A percentile compares a stretch with the other conserved stretches of the same genome.
Conservation (phyloP, 1,140 invertebrate species). For the Drosophila dunni region DNA sequence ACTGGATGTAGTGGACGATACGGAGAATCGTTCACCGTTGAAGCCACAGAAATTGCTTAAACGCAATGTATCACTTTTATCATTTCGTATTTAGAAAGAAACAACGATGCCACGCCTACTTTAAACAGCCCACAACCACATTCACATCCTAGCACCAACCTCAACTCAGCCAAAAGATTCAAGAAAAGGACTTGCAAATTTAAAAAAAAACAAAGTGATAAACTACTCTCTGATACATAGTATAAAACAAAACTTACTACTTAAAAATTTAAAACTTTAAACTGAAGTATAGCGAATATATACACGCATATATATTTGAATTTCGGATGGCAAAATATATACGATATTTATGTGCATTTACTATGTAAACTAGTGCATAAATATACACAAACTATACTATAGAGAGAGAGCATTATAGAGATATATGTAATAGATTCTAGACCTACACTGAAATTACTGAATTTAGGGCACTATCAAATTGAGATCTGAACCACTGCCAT, state of each 20-base stretch:
- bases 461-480: slow-evolving; percentile 72
- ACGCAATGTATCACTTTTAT: slow-evolving; percentile 81
- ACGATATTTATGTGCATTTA: slow-evolving; percentile 73
- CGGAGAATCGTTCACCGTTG: slow-evolving; percentile 60
- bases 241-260: slow-evolving; percentile 34
- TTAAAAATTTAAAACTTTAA: slow-evolving; percentile 23
- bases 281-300: slow-evolving; percentile 58
- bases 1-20: slow-evolving; percentile 50
- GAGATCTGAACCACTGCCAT: slow-evolving; percentile 75
- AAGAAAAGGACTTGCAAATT: slow-evolving; percentile 66
- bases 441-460: slow-evolving; percentile 51
- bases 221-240: slow-evolving; percentile 76
- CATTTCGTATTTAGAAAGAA: slow-evolving; percentile 77
- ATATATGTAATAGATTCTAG: slow-evolving; percentile 27
- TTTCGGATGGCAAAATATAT: slow-evolving; percentile 36
- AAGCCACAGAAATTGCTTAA: slow-evolving; percentile 72
- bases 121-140: slow-evolving; percentile 30
- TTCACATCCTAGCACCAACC: slow-evolving; percentile 47
- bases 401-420: slow-evolving; percentile 57
- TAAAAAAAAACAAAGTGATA: slow-evolving; percentile 59
- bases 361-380: slow-evolving; percentile 78
- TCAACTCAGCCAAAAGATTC: neutral
- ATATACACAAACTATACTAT: slow-evolving; percentile 37
- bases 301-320: slow-evolving; percentile 12
- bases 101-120: slow-evolving; percentile 48